Conservation (phyloP, 2,113 vertebrate species). For the Talpa occidentalis region DNA sequence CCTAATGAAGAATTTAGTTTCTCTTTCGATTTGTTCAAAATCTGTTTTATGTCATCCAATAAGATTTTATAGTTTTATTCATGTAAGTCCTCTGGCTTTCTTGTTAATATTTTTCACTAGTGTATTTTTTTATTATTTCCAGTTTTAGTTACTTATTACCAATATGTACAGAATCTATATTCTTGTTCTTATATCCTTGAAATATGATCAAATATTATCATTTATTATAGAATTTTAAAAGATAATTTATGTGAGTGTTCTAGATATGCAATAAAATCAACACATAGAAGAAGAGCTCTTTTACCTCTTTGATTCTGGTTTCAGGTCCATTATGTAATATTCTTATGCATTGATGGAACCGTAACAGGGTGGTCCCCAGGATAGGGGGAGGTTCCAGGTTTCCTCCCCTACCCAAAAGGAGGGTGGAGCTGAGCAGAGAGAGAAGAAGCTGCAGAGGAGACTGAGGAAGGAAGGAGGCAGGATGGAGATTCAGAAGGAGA, state of each 20-base stretch:
- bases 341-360: constrained; percentile 34
- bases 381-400: too few species aligned
- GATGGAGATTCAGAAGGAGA: too few species aligned
- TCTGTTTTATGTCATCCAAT: constrained; percentile 62
- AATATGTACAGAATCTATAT: constrained; percentile 9
- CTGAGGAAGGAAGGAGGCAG: too few species aligned
- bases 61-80: constrained; percentile 72
- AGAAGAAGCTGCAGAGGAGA: too few species aligned
- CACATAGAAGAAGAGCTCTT: neutral
- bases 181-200: neutral
- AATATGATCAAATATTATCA: neutral
- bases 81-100: neutral
- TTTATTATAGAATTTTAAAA: constrained; percentile 5
- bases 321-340: constrained; percentile 18
- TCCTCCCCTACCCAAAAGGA: too few species aligned
- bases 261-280: neutral
- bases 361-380: too few species aligned
- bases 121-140: constrained; percentile 10
- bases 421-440: too few species aligned
- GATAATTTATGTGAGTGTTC: neutral
- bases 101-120: constrained; percentile 51
- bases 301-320: neutral
- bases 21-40: constrained; percentile 66
- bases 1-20: constrained; percentile 64
- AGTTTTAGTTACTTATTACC: constrained; percentile 40